phyloP scores from a whole-genome alignment of 2,888 invertebrate species.

The Augiades crinisus region DNA sequence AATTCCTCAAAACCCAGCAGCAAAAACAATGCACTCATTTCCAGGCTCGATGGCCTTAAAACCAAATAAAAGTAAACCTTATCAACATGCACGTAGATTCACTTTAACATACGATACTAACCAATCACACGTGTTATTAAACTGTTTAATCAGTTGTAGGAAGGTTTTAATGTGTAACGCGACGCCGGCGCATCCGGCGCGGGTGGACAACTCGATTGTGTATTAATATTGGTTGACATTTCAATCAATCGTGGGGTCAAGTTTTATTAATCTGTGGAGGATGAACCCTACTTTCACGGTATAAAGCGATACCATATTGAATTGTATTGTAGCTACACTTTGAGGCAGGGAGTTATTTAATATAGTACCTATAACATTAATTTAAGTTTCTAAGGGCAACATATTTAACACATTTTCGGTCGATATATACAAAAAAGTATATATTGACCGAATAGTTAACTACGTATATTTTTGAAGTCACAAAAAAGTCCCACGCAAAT shows the following conservation, averaged over 20 bases:
- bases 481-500: too few species aligned
- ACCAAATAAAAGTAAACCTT: constrained; percentile 6
- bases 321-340: too few species aligned
- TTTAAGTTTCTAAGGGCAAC: too few species aligned
- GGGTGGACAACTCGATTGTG: constrained; percentile 35
- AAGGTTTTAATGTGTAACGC: constrained; percentile 42
- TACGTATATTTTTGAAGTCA: too few species aligned
- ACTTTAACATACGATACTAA: neutral
- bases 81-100: neutral
- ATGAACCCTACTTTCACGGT: too few species aligned
- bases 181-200: constrained; percentile 41
- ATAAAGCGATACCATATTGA: too few species aligned
- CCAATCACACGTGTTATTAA: constrained; percentile 38
- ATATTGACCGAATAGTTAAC: too few species aligned
- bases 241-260: constrained; percentile 7
- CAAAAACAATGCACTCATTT: constrained; percentile 35
- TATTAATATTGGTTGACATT: constrained; percentile 23
- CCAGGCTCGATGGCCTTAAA: neutral
- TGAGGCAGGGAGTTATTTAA: too few species aligned
- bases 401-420: too few species aligned
- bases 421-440: too few species aligned
- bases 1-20: neutral
- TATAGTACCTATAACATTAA: too few species aligned
- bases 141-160: constrained; percentile 62
- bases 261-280: too few species aligned